phyloP scores from a whole-genome alignment of 1,140 invertebrate species.

The Heterodera carotae region DNA sequence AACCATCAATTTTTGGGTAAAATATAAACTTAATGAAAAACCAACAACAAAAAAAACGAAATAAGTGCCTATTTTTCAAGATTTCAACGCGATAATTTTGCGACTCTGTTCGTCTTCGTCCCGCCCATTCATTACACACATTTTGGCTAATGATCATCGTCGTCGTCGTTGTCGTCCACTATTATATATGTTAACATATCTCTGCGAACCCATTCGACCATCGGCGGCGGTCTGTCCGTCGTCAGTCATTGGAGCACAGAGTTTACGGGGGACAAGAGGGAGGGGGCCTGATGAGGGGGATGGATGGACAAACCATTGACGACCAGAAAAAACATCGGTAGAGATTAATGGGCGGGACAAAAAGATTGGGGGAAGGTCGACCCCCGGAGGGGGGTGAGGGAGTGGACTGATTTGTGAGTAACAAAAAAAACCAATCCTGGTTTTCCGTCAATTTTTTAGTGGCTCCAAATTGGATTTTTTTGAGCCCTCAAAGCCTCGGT shows the following conservation, averaged over 20 bases:
- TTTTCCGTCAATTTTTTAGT: no score
- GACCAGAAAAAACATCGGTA: neutral
- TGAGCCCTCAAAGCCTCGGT: no score
- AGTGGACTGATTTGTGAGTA: no score
- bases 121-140: neutral
- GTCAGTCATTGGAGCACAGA: neutral
- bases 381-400: no score
- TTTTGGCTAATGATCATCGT: neutral
- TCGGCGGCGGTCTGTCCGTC: neutral
- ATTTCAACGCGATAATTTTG: neutral
- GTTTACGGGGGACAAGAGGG: no score
- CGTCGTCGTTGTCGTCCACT: neutral
- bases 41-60: neutral
- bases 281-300: no score
- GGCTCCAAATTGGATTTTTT: no score
- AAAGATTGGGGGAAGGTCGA: neutral
- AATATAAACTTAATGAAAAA: no score
- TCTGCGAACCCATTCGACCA: no score
- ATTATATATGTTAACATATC: neutral
- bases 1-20: no score
- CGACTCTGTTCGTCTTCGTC: neutral
- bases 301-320: neutral
- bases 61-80: slow-evolving; percentile 1
- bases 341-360: neutral
- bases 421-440: no score